Evolutionary conservation across 1,140 invertebrate genomes (phyloP), one percentile per base, ranked within the genome.

Genomic region (Hyles vespertilio): DNA sequence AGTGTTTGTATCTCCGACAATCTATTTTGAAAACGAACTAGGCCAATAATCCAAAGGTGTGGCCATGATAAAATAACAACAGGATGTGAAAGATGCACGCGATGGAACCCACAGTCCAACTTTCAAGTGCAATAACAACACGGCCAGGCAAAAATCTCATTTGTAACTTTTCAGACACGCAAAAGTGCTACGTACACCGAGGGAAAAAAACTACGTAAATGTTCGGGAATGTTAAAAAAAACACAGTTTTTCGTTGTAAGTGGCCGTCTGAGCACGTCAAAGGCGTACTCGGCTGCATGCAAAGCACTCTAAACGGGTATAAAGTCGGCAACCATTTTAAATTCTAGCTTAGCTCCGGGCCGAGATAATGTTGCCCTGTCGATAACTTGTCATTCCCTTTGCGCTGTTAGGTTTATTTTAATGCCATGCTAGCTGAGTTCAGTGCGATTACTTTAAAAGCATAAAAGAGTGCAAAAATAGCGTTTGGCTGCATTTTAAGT

Each of bases 181-280:
- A 52, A 54, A 61, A 61, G 33, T 52, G 33, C 59, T 32, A 12
- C 49, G 22, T 22, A 49, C 3, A 59, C 40, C 34, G 36, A 34
- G 32, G 44, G 5, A 54, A 47, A 55, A 55, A 63, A 58, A 48
- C 32, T 55, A 57, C 7, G n/a, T 55, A 63, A 71, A 65, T 56
- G 71, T 57, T 61, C 53, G 55, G 57, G 51, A 69, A 69, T 69
- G 58, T 63, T 49, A 49, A 65, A 67, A 70, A 71, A 69, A 79
- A 79, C 65, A 79, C 65, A 73, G 68, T 80, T 72, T 72, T 68
- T 63, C 65, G 60, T 64, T 66, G 70, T 75, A 77, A 82, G 74
- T 77, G 70, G 72, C 69, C 67, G 75, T 72, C 72, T 73, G 77
- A 70, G 69, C 62, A 56, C 74, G 70, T 76, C 79, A 80, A 82